Evolutionary conservation across 2,888 invertebrate species (phyloP).

Genomic region (Drosophila hamatofila): DNA sequence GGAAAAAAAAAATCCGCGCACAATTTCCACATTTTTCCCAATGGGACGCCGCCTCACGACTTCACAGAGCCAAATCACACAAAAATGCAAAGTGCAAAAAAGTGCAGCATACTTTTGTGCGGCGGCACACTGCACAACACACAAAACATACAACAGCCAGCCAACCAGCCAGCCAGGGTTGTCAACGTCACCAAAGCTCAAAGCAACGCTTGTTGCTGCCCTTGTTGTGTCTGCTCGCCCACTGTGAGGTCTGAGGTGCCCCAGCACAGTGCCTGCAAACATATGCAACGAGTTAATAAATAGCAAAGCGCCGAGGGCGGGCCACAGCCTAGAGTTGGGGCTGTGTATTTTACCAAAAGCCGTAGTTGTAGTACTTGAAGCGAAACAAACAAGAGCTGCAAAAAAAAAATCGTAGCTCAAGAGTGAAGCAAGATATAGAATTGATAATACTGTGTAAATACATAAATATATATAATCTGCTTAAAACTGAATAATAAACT

Average conservation of each 20-base stretch:
- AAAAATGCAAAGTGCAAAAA: conserved; percentile 69
- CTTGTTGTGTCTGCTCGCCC: conserved; percentile 23
- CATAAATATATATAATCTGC: background rate
- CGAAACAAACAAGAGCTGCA: conserved; percentile 23
- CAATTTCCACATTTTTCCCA: conserved; percentile 65
- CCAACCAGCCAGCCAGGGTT: conserved; percentile 56
- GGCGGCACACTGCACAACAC: conserved; percentile 10
- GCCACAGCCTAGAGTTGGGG: conserved; percentile 5
- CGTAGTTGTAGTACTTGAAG: conserved; percentile 52
- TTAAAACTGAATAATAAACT: background rate
- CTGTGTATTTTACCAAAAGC: conserved; percentile 44
- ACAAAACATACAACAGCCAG: too few species aligned
- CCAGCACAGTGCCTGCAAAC: conserved; percentile 67
- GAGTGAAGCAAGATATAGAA: background rate
- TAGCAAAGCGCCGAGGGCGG: conserved; percentile 42
- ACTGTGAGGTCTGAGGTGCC: conserved; percentile 23
- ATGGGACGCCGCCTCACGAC: conserved; percentile 43
- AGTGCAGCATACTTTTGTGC: conserved; percentile 67
- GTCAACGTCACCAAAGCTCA: conserved; percentile 64
- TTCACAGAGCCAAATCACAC: conserved; percentile 49
- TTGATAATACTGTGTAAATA: background rate
- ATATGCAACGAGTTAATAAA: conserved; percentile 81
- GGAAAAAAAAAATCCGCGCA: background rate
- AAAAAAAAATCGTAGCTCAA: background rate
- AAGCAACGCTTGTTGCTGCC: conserved; percentile 42